Evolutionary conservation across 2,113 vertebrate species (phyloP).

Genomic region (Phalacrocorax aristotelis): DNA sequence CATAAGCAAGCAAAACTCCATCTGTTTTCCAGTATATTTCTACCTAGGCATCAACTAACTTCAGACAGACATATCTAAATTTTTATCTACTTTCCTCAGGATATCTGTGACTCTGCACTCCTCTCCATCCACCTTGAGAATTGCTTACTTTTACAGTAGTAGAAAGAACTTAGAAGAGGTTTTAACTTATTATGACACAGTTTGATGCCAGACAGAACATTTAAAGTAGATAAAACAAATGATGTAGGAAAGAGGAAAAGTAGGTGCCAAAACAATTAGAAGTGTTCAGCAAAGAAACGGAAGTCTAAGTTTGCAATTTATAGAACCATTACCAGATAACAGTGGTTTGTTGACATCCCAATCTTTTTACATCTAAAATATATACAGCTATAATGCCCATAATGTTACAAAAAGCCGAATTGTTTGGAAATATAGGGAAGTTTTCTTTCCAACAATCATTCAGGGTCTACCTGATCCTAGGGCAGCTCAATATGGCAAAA

Average conservation of each 20-base stretch:
- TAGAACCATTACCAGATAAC: not conserved
- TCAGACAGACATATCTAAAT: not conserved
- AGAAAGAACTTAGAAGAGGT: not conserved
- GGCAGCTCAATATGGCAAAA: not conserved
- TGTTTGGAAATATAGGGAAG: not conserved
- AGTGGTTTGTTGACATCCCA: not conserved
- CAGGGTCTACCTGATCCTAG: not conserved
- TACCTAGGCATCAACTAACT: not conserved
- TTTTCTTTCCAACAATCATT: not conserved
- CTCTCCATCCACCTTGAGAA: not conserved
- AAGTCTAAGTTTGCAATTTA: not conserved
- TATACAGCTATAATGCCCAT: not conserved
- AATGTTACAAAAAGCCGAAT: not conserved
- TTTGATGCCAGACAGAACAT: not conserved
- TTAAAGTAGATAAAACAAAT: not conserved
- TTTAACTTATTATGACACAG: not conserved
- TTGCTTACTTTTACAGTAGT: not conserved
- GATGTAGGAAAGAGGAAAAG: not conserved
- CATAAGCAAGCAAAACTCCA: not conserved
- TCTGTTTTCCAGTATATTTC: not conserved
- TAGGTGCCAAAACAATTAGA: not conserved
- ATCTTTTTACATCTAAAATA: not conserved
- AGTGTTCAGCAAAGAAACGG: not conserved
- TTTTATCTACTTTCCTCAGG: not conserved
- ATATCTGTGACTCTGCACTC: not conserved